Percentiles rank a stretch among this genome's conserved stretches.
phyloP scores from a whole-genome alignment of 2,888 invertebrate species.

The Conus canariensis region DNA sequence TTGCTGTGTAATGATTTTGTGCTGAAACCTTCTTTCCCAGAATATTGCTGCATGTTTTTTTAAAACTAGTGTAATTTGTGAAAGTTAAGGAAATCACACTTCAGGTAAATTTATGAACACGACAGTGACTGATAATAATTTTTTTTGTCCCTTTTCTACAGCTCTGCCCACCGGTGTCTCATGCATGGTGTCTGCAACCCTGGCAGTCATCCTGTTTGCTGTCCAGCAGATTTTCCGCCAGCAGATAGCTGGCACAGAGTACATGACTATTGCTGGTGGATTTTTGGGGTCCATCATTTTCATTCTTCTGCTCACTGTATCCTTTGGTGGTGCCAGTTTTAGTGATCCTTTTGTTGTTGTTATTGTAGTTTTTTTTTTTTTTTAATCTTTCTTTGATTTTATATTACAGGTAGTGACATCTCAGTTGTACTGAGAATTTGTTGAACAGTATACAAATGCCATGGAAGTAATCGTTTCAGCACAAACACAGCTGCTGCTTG shows the following conservation, averaged over 20 bases:
- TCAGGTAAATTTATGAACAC: too few relatives aligned
- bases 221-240: conserved; percentile 95
- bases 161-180: conserved; percentile 78
- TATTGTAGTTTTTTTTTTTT: neutral
- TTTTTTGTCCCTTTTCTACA: conserved; percentile 56
- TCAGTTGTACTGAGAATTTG: too few relatives aligned
- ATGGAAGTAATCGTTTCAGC: too few relatives aligned
- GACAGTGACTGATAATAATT: too few relatives aligned
- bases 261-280: conserved; percentile 92
- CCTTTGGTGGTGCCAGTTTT: conserved; percentile 64
- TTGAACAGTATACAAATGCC: too few relatives aligned
- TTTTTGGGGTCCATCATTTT: conserved; percentile 92
- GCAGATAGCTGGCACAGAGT: conserved; percentile 88
- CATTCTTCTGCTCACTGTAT: conserved; percentile 89
- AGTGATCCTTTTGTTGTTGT: neutral
- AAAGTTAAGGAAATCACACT: too few relatives aligned
- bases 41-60: too few relatives aligned
- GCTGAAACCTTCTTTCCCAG: too few relatives aligned
- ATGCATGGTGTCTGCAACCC: conserved; percentile 85
- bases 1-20: too few relatives aligned
- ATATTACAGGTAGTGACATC: too few relatives aligned
- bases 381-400: neutral
- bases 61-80: too few relatives aligned
- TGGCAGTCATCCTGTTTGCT: conserved; percentile 91
- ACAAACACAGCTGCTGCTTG: too few relatives aligned